Percentiles rank a stretch among this genome's conserved stretches.
Conservation (phyloP, 2,888 invertebrate genomes). For the Tipula vernalis region DNA sequence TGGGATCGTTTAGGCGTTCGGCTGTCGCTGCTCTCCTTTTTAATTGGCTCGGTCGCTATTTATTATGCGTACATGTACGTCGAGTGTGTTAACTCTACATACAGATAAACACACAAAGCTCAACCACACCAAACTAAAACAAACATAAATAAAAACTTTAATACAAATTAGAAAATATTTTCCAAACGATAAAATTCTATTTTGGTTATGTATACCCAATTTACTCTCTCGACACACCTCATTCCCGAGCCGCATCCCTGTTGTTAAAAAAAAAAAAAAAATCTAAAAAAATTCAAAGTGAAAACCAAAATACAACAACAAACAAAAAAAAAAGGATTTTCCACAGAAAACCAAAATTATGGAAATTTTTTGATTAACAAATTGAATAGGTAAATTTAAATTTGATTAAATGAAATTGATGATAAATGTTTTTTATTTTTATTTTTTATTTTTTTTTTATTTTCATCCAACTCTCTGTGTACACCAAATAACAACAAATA, state of each 20-base stretch:
- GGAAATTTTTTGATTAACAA: slow-evolving; percentile 4
- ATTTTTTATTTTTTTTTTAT: too few relatives aligned
- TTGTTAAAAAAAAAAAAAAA: neutral
- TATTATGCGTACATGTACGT: neutral
- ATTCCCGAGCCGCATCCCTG: neutral
- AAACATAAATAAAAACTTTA: neutral
- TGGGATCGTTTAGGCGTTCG: too few relatives aligned
- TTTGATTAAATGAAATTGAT: slow-evolving; percentile 4
- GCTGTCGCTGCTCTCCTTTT: too few relatives aligned
- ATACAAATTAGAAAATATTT: slow-evolving; percentile 6
- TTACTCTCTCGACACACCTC: neutral
- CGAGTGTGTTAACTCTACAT: neutral
- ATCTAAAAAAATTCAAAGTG: neutral
- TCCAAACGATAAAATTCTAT: slow-evolving; percentile 10
- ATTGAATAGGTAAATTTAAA: slow-evolving; percentile 4
- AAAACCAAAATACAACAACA: neutral
- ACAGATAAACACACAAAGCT: neutral
- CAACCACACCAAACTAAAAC: neutral
- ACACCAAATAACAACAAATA: neutral
- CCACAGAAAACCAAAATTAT: neutral
- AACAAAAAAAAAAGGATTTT: neutral
- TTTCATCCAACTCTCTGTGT: neutral
- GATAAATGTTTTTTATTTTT: neutral
- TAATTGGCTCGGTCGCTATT: neutral
- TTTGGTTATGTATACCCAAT: neutral